Conservation (phyloP, 2,113 vertebrate species). For the Orycteropus afer region DNA sequence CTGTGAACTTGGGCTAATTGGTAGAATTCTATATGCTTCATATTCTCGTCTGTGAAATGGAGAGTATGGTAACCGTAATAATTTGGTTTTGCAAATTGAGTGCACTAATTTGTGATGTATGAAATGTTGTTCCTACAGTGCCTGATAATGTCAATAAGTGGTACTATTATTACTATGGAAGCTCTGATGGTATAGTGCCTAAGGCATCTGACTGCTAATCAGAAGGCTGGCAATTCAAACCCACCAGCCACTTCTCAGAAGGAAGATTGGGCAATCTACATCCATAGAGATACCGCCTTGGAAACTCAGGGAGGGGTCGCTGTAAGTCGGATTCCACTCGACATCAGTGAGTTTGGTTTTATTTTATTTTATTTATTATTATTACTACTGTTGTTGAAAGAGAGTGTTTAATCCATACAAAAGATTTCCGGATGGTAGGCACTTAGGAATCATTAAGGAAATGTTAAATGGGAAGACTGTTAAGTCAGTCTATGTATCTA, state of each 20-base stretch:
- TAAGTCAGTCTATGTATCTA: neutral
- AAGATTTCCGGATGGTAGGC: neutral
- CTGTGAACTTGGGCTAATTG: neutral
- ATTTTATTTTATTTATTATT: no score
- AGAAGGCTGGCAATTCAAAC: no score
- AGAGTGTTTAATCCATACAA: neutral
- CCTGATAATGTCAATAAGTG: neutral
- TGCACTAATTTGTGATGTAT: neutral
- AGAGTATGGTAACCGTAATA: neutral
- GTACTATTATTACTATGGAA: neutral
- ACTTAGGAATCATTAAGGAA: neutral
- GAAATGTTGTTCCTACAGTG: neutral
- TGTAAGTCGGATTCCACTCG: no score
- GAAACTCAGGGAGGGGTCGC: no score
- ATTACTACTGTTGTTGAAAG: neutral
- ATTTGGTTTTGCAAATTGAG: neutral
- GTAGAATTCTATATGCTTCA: neutral
- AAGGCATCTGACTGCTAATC: no score
- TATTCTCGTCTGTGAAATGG: neutral
- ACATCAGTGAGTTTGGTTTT: no score
- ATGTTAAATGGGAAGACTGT: neutral
- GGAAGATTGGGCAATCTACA: no score
- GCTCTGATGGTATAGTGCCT: no score
- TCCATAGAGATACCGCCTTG: no score
- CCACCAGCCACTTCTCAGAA: no score